Base-by-base conservation (phyloP, 2,797 vertebrate species). In the Takifugu ocellatus region DNA sequence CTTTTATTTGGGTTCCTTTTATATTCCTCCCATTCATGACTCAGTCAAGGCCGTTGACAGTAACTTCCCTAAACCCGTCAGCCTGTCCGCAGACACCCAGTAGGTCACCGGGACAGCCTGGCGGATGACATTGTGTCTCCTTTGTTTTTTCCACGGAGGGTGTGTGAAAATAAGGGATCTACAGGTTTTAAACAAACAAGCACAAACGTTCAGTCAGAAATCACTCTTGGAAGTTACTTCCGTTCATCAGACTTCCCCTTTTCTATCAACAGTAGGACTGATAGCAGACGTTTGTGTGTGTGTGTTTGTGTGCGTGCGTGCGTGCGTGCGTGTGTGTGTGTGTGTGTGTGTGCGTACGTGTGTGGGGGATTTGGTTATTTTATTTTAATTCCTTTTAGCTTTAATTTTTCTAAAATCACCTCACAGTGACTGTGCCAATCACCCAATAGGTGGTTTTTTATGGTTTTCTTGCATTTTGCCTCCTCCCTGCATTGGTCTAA, bases 1-100 rank as follows among this genome's bases (percentile, higher is more conserved):
- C 63, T 63, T 21, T 60, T 62, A 74, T 82, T 76, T 58, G 14
- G 24, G 42, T 51, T 56, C 29, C 48, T 25, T 84, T 80, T 83
- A 75, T 83, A 68, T 81, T 66, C 64, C 47, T 44, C 51, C 46
- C 63, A 49, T 56, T 26, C 42, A 52, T 58, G 25, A 27, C 64
- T 69, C 59, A 63, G 47, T 51, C 58, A 65, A 77, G 72, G 45
- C 86, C 63, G 85, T 87, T 89, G 79, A 42, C 44, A 54, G 11
- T 54, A 75, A 88, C 87, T 90, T 90, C 88, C 87, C 77, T 66
- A 88, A 88, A 79, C 24, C 25, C 27, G 44, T 39, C 44, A 5
- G 53, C 70, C 61, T 48, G 56, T 67, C 76, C 56, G 76, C 73
- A 77, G 24, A 5, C 66, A 74, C 25, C 11, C 55, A 46, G 29